These are phyloP conservation scores for Hippoglossus stenolepis DNA, from an alignment of 2,113 vertebrate genomes.

Conservation along the genomic window DNA sequence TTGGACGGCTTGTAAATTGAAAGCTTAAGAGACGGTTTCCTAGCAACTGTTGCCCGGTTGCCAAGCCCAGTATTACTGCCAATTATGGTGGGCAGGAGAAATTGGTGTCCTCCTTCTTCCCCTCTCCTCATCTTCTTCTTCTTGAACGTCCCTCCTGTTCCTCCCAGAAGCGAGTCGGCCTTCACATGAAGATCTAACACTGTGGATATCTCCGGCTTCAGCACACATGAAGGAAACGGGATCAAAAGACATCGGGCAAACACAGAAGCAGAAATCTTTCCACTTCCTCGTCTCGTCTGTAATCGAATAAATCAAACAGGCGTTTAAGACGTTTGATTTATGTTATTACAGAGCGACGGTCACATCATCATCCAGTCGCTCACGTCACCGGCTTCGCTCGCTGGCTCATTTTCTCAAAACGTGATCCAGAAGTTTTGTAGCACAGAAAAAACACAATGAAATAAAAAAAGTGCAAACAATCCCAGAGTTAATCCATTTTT, in stretches of 20 bases:
- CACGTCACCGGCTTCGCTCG: slow-evolving; percentile 15
- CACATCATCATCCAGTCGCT: slow-evolving; percentile 24
- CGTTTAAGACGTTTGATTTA: slow-evolving; percentile 28
- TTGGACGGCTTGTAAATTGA: slow-evolving; percentile 75
- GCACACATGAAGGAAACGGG: slow-evolving; percentile 24
- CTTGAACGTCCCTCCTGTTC: slow-evolving; percentile 50
- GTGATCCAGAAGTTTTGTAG: slow-evolving; percentile 42
- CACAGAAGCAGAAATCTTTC: too few species aligned
- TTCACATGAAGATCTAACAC: slow-evolving; percentile 40
- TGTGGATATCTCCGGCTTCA: slow-evolving; percentile 23
- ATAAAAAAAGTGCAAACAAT: slow-evolving; percentile 54
- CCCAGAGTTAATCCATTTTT: slow-evolving; percentile 64
- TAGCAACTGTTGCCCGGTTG: slow-evolving; percentile 73
- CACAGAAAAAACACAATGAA: neutral
- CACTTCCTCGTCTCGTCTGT: neutral
- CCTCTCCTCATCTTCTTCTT: slow-evolving; percentile 23
- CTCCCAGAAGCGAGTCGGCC: slow-evolving; percentile 42
- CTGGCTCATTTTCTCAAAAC: slow-evolving; percentile 40
- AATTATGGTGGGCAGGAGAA: slow-evolving; percentile 70
- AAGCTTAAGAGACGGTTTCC: slow-evolving; percentile 77
- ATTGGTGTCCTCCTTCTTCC: slow-evolving; percentile 44
- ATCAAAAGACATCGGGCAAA: neutral
- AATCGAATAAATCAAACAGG: slow-evolving; percentile 22
- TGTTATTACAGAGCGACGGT: slow-evolving; percentile 22
- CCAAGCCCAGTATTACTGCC: slow-evolving; percentile 71